Evolutionary conservation across 2,113 vertebrate species (phyloP), one percentile per base, ranked within the genome.

Genomic region (Mixornis gularis): DNA sequence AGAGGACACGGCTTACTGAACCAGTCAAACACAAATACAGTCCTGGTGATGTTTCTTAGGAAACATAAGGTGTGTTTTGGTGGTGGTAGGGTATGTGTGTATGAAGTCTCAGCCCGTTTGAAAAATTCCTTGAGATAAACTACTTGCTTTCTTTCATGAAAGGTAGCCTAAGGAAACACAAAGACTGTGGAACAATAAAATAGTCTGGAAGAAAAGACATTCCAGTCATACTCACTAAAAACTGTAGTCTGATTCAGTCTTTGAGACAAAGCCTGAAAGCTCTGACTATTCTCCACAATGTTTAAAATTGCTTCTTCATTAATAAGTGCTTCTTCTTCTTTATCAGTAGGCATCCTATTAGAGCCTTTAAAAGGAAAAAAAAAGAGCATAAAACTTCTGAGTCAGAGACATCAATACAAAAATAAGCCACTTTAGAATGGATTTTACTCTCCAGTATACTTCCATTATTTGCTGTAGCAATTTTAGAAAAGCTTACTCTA

Each of bases 261-360:
- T 91, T 98, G 99, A 85, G 99, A 98, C 76, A 97, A 97, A 25
- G 98, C 97, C 52, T 98, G 98, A 97, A 99, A 99, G 76, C 97
- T 98, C 96, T 99, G 99, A 97, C 99, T 99, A 69, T 91, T 99
- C 96, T 99, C 99, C 97, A 99, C 97, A 86, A 99, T 97, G 92
- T 98, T 99, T 96, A 99, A 96, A 97, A 99, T 99, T 88, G 99
- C 99, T 97, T 99, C 98, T 97, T 99, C 99, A 90, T 99, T 98
- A 95, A 99, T 98, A 76, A 99, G 87, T 25, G 98, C 98, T 94
- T 98, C 98, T 59, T 98, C 98, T 63, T 97, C 95, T 85, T 98
- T 95, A 92, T 95, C 96, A 63, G 81, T 76, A 63, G 89, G 81
- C 79, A 81, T 95, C 79, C 81, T 96, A 78, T 32, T 81, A 12